Percentiles rank a stretch among this genome's conserved stretches.
Conservation (phyloP, 2,797 vertebrate species). For the Scomberomorus guttatus region DNA sequence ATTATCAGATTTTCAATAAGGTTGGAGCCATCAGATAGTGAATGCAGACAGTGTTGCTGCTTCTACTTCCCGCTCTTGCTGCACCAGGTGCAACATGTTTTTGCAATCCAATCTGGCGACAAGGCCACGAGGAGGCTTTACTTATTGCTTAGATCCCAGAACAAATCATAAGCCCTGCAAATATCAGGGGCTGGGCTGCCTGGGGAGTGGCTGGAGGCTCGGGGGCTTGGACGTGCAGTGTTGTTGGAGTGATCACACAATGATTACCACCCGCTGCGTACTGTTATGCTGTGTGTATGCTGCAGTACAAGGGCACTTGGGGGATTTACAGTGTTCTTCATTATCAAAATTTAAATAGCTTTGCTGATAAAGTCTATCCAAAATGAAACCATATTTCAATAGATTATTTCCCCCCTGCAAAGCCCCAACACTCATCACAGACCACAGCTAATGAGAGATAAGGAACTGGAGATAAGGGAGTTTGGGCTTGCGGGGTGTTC, state of each 20-base stretch:
- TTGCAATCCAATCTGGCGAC: constrained; percentile 78
- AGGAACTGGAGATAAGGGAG: constrained; percentile 69
- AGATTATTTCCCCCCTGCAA: constrained; percentile 60
- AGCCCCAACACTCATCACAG: constrained; percentile 63
- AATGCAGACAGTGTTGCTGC: constrained; percentile 56
- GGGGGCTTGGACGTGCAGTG: constrained; percentile 58
- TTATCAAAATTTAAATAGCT: constrained; percentile 81
- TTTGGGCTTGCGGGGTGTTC: constrained; percentile 52
- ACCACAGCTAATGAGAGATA: constrained; percentile 80
- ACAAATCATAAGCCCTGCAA: constrained; percentile 76
- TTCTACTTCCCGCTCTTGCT: constrained; percentile 40
- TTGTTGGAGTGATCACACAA: constrained; percentile 80
- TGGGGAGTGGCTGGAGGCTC: constrained; percentile 62
- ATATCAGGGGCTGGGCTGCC: constrained; percentile 65
- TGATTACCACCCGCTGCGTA: constrained; percentile 71
- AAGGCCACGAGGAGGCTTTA: constrained; percentile 75
- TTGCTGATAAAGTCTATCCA: constrained; percentile 77
- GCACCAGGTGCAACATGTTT: constrained; percentile 77
- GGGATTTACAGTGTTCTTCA: constrained; percentile 76
- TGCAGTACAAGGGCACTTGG: constrained; percentile 65
- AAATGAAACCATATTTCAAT: constrained; percentile 79
- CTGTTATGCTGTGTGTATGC: constrained; percentile 62
- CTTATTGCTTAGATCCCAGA: constrained; percentile 78
- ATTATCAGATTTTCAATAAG: constrained; percentile 81
- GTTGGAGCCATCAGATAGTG: constrained; percentile 72